phyloP scores from a whole-genome alignment of 2,113 vertebrate genomes.

The Python bivittatus region DNA sequence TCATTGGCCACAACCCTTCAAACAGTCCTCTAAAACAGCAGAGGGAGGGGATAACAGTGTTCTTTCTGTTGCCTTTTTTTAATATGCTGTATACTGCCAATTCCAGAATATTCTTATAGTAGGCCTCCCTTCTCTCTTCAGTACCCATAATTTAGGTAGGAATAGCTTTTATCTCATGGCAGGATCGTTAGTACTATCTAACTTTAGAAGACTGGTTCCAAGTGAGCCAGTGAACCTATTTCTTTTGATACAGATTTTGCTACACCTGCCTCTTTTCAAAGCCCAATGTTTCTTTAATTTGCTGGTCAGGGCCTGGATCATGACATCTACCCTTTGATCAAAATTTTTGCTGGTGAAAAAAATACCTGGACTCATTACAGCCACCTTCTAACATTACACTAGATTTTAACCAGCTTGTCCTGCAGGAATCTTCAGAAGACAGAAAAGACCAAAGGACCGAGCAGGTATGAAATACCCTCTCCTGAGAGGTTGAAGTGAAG shows the following conservation, averaged over 20 bases:
- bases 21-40: background rate
- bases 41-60: background rate
- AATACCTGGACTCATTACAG: background rate
- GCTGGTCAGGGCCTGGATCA: background rate
- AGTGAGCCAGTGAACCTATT: background rate
- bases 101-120: background rate
- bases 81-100: background rate
- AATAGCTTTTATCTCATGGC: background rate
- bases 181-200: background rate
- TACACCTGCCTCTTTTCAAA: too few species aligned
- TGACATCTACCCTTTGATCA: background rate
- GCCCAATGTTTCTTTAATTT: background rate
- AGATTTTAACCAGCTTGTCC: background rate
- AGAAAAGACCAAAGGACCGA: background rate
- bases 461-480: background rate
- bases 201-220: background rate
- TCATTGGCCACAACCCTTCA: background rate
- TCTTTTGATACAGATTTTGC: background rate
- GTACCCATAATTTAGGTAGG: background rate
- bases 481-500: background rate
- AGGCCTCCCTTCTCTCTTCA: background rate
- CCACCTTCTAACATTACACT: background rate
- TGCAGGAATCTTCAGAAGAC: background rate
- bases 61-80: background rate
- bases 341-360: background rate